A percentile compares a stretch with the other conserved stretches of the same genome.
phyloP scores from a whole-genome alignment of 2,797 vertebrate genomes.

The Bryconaethiops microstoma region DNA sequence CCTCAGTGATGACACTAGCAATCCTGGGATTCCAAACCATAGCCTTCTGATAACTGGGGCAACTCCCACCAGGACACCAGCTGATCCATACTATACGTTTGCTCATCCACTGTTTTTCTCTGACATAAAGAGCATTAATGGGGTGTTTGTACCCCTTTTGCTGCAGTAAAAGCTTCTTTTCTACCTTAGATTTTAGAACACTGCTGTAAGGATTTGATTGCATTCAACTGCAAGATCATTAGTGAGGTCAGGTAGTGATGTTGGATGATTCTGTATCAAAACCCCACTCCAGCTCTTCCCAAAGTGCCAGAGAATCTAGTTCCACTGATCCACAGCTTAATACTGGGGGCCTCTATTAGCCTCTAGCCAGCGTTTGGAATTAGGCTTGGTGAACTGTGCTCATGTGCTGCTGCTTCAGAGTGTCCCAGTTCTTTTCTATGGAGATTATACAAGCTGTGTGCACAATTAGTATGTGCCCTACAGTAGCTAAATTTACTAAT shows the following conservation, averaged over 20 bases:
- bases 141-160: not conserved
- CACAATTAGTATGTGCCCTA: too few relatives aligned
- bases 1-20: too few relatives aligned
- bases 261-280: not conserved
- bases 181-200: not conserved
- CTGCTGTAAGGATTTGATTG: not conserved
- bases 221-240: not conserved
- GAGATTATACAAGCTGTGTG: too few relatives aligned
- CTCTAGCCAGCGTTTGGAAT: not conserved
- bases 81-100: too few relatives aligned
- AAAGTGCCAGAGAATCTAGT: not conserved
- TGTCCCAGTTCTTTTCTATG: too few relatives aligned
- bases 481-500: too few relatives aligned
- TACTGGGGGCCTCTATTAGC: not conserved
- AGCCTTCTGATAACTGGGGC: too few relatives aligned
- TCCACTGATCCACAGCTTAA: not conserved
- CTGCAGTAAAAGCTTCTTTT: not conserved
- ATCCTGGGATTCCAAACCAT: too few relatives aligned
- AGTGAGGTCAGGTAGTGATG: not conserved
- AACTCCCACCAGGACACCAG: too few relatives aligned
- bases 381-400: not conserved
- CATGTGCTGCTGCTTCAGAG: too few relatives aligned
- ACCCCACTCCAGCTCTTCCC: not conserved
- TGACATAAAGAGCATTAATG: too few relatives aligned
- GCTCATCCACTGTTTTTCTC: not conserved